These are phyloP conservation scores for Julus scandinavius DNA, from an alignment of 2,888 invertebrate species.

Conservation along the genomic window DNA sequence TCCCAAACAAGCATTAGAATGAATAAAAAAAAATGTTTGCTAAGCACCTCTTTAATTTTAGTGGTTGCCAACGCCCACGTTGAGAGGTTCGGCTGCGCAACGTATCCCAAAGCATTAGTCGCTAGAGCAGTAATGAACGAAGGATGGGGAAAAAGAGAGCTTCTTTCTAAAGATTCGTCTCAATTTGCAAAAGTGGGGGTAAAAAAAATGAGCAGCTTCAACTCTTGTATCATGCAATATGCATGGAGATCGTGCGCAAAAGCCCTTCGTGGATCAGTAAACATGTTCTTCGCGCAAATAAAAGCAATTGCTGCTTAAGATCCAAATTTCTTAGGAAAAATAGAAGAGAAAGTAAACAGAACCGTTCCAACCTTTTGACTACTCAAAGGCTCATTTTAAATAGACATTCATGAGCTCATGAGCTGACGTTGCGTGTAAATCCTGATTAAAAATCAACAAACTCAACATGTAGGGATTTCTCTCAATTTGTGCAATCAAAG, in stretches of 20 bases:
- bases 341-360: conserved; percentile 10
- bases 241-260: conserved; percentile 17
- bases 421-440: background rate
- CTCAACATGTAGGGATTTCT: background rate
- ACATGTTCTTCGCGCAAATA: background rate
- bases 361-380: background rate
- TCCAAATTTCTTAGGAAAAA: background rate
- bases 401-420: background rate
- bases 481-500: background rate
- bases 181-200: conserved; percentile 39
- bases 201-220: conserved; percentile 33
- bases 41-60: background rate
- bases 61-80: background rate
- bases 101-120: background rate
- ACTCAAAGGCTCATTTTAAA: background rate
- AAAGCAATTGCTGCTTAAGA: conserved; percentile 10
- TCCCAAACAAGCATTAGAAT: background rate
- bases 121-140: background rate
- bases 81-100: background rate
- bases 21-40: background rate
- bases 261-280: background rate
- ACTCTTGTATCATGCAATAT: conserved; percentile 6
- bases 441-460: conserved; percentile 37
- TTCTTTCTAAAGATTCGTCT: conserved; percentile 15
- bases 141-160: background rate